Percentiles rank a stretch among this genome's conserved stretches.
Conservation (phyloP, 2,113 vertebrate genomes). For the Ariopsis seemanni region DNA sequence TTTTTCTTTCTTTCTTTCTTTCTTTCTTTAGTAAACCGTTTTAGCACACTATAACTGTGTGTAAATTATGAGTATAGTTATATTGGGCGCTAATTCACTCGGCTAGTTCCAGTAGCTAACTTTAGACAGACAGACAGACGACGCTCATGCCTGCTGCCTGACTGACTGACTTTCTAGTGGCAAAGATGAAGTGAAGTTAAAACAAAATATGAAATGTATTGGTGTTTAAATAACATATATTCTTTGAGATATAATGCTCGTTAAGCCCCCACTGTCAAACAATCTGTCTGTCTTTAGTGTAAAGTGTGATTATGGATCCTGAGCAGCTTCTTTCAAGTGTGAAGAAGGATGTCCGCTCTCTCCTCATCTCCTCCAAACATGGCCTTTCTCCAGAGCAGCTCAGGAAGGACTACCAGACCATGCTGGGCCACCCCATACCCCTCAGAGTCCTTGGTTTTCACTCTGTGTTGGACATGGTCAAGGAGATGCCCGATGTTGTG, state of each 20-base stretch:
- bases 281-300: not conserved
- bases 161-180: not conserved
- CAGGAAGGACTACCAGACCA: constrained; percentile 75
- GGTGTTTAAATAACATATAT: not conserved
- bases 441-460: constrained; percentile 77
- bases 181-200: not conserved
- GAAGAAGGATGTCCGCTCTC: constrained; percentile 84
- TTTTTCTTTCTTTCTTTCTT: not conserved
- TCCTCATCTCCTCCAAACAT: constrained; percentile 80
- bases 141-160: not conserved
- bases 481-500: constrained; percentile 85
- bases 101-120: not conserved
- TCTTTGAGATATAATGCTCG: not conserved
- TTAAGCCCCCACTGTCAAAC: not conserved
- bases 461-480: constrained; percentile 80
- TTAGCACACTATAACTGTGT: not conserved
- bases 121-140: not conserved
- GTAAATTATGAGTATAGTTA: not conserved
- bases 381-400: constrained; percentile 78
- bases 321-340: constrained; percentile 70
- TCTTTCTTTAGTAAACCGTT: not conserved
- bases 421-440: constrained; percentile 82
- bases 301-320: constrained; percentile 66
- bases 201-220: not conserved
- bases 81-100: not conserved